Conservation (phyloP, 1,140 invertebrate species). For the Atta texana region DNA sequence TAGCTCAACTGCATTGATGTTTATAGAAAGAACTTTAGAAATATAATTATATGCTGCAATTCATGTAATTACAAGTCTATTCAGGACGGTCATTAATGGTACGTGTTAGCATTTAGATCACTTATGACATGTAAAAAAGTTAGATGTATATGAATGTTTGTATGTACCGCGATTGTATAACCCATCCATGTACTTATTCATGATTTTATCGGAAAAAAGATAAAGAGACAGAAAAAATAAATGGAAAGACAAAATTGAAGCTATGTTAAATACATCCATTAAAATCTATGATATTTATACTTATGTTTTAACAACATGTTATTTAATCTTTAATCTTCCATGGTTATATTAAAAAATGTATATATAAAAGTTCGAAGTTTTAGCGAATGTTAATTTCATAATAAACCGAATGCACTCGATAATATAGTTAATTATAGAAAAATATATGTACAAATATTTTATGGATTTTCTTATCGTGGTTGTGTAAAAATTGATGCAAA, state of each 20-base stretch:
- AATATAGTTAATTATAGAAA: not conserved
- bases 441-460: not conserved
- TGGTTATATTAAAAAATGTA: not conserved
- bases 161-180: not conserved
- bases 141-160: not conserved
- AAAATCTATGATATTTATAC: not conserved
- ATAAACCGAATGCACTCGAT: not conserved
- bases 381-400: not conserved
- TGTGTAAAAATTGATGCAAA: conserved; percentile 9
- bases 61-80: conserved; percentile 24
- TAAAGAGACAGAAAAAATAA: not conserved
- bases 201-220: not conserved
- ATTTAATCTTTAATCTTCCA: conserved; percentile 8
- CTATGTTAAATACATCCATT: not conserved
- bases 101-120: conserved; percentile 16
- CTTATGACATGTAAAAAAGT: not conserved
- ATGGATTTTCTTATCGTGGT: not conserved
- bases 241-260: not conserved
- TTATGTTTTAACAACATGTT: not conserved
- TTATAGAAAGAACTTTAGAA: conserved; percentile 32
- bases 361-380: not conserved
- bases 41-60: conserved; percentile 11
- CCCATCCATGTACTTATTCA: not conserved
- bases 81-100: not conserved
- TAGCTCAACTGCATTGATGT: conserved; percentile 14